Evolutionary conservation across 2,113 vertebrate genomes (phyloP), one percentile per base, ranked within the genome.

Genomic region (Neodontobutis hainanensis): DNA sequence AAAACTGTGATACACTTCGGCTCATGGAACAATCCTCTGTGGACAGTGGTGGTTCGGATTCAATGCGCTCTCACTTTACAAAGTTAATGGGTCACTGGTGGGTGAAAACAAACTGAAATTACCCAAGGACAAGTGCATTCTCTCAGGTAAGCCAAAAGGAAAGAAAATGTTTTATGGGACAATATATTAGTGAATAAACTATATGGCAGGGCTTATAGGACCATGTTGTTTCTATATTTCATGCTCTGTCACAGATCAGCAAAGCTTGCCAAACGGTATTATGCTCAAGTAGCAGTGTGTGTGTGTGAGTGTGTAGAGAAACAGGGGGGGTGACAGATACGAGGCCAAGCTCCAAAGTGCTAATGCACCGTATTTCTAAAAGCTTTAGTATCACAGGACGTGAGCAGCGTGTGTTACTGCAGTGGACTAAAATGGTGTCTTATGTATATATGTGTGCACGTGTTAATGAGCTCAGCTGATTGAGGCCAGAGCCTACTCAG

Each of bases 241-340:
- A 84, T 82, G 79, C 84, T 87, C 77, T 61, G 80, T 84, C 86
- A 90, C 83, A 73, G 81, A 61, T 74, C 81, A 65, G 74, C 78
- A 87, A 81, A 87, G 85, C 84, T 82, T 83, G 87, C 80, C 85
- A 76, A 81, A 89, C 61, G 4, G 68, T 51, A 82, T 87, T 85
- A 83, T 61, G 57, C 77, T 87, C 79, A 86, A 61, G 27, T 68
- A 68, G 74, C 57, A 10, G 65, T 69, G 73, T 76, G 77, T 83
- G 46, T 74, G 56, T 69, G 73, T 76, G 77, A 82, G 46, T 74
- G 56, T 73, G 70, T 84, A 49, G 35, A 49, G 44, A 60, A 42
- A 62, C 42, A 15, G 51, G 65, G 63, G 60, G 51, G n/a, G n/a
- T n/a, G n/a, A n/a, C 48, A 70, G 60, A 81, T 61, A 63, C 60